These are phyloP conservation scores for Phenganax stokvisi DNA, from an alignment of 92 coral and sea anemone genomes.

Conservation along the genomic window DNA sequence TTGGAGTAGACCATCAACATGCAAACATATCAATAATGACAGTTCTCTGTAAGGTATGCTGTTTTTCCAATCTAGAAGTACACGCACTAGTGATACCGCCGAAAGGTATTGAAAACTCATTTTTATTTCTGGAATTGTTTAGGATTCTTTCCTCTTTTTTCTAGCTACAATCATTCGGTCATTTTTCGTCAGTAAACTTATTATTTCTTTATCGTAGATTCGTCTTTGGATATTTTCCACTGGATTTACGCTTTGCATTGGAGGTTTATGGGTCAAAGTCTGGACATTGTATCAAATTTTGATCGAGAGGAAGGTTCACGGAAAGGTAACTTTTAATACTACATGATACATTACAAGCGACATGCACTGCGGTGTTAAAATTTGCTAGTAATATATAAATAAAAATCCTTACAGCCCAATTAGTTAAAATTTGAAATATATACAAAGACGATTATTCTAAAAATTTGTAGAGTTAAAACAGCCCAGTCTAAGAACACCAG, in stretches of 20 bases:
- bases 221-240: slow-evolving; percentile 95
- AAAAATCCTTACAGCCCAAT: neutral
- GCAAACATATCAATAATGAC: slow-evolving; percentile 54
- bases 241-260: slow-evolving; percentile 86
- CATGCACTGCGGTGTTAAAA: neutral
- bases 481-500: too few species aligned
- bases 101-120: too few species aligned
- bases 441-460: too few species aligned
- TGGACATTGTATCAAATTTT: slow-evolving; percentile 90
- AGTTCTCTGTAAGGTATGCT: slow-evolving; percentile 68
- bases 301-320: slow-evolving; percentile 56
- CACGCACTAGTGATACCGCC: too few species aligned
- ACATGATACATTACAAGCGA: neutral
- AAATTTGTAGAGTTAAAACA: too few species aligned
- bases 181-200: too few species aligned
- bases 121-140: too few species aligned
- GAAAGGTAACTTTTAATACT: slow-evolving; percentile 27
- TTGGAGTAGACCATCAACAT: slow-evolving; percentile 73
- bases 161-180: too few species aligned
- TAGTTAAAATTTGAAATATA: neutral
- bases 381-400: neutral
- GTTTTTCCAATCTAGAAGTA: too few species aligned
- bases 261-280: slow-evolving; percentile 80
- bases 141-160: too few species aligned
- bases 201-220: slow-evolving; percentile 48